A percentile compares a stretch with the other conserved stretches of the same genome.
These are phyloP conservation scores for Daphoenositta chrysoptera DNA, from an alignment of 2,113 vertebrate species.

Conservation along the genomic window DNA sequence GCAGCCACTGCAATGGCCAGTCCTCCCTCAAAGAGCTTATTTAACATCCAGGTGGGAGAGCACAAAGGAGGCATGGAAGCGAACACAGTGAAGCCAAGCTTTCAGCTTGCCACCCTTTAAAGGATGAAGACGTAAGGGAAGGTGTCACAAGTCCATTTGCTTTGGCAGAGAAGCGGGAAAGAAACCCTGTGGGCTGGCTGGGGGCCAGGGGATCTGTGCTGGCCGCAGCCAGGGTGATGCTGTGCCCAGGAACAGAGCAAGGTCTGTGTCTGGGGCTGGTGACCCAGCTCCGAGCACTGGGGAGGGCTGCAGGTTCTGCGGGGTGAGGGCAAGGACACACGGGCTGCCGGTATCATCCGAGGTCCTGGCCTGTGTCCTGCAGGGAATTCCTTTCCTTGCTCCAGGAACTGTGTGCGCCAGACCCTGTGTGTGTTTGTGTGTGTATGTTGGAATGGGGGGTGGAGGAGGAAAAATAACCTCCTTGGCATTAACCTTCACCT, in stretches of 20 bases:
- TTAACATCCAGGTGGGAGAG: not conserved
- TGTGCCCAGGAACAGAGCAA: not conserved
- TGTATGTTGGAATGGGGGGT: not conserved
- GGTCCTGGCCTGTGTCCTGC: not conserved
- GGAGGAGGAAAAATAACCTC: not conserved
- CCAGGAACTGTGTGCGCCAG: not conserved
- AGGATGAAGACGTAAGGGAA: slow-evolving; percentile 9
- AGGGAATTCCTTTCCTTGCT: not conserved
- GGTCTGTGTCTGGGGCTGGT: not conserved
- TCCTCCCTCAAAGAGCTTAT: not conserved
- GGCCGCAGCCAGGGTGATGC: not conserved
- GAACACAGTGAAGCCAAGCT: not conserved
- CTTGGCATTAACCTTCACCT: not conserved
- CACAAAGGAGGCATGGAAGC: not conserved
- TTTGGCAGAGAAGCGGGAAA: slow-evolving; percentile 15
- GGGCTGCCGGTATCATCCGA: not conserved
- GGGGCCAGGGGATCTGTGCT: not conserved
- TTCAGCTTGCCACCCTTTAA: slow-evolving; percentile 24
- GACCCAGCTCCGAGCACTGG: not conserved
- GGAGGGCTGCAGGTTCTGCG: not conserved
- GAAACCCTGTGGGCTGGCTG: not conserved
- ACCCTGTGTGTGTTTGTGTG: not conserved
- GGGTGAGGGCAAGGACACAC: not conserved
- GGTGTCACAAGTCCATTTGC: slow-evolving; percentile 49
- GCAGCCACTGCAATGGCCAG: not conserved